Base-by-base conservation (phyloP, 1,140 invertebrate genomes). In the Lerema accius region DNA sequence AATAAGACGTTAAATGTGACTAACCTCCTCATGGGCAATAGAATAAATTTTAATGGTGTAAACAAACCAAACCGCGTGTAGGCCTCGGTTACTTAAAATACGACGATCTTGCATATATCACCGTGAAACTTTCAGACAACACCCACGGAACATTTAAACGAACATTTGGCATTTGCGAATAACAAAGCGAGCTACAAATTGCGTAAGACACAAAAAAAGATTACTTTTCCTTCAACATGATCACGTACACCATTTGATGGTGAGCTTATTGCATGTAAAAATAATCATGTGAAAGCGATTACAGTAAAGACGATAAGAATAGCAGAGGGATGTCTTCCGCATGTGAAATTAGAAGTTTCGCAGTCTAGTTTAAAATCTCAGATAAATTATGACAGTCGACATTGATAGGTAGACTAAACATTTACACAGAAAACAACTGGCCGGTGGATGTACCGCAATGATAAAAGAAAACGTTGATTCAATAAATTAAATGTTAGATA, bases 41-140 rank as follows among this genome's bases (percentile, higher is more conserved):
- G 4, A 16, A 40, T 53, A 40, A 53, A 53, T 23, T 51, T 37
- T 37, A 23, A 39, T 53, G 50, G 35, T 16, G 50, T 40, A 53
- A 53, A 53, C 32, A 51, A 39, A 19, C 35, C 19, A 53, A 53
- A 53, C 50, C 50, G 11, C 32, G 13, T 49, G 11, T 16, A 50
- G 28, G 28, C 48, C 14, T 48, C 45, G 23, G 45, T 13, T 50
- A 35, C 48, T 17, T 37, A 50, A 49, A 50, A 50, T 50, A 50
- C 26, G 10, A 50, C 28, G 48, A 9, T 35, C 6, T 50, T 50
- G 28, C 28, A 17, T n/a, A 46, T 19, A 46, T 46, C 43, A 46
- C 43, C 19, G 9, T 23, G n/a, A 11, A 23, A 23, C n/a, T 23
- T 46, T 46, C 17, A 32, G 28, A 32, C 4, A n/a, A 46, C 17